A percentile compares a stretch with the other conserved stretches of the same genome.
phyloP scores from a whole-genome alignment of 1,140 invertebrate genomes.

The Globodera rostochiensis region DNA sequence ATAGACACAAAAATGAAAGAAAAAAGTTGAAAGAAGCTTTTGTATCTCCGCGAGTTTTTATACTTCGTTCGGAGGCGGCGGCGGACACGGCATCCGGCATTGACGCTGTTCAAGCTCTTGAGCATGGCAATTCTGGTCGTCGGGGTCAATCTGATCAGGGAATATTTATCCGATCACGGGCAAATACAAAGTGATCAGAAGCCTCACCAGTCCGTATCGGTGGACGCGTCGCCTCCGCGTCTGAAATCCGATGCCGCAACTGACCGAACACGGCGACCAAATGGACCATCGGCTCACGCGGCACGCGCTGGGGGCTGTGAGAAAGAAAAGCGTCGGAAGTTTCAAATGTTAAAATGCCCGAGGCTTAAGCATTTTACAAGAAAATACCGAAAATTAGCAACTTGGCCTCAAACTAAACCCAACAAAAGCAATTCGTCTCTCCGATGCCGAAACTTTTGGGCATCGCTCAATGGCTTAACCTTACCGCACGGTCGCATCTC shows the following conservation, averaged over 20 bases:
- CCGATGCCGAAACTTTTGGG: too few relatives aligned
- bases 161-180: background rate
- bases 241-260: slow-evolving; percentile 50
- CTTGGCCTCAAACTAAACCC: too few relatives aligned
- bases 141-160: slow-evolving; percentile 41
- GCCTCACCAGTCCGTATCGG: slow-evolving; percentile 33
- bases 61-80: background rate
- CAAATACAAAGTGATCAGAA: too few relatives aligned
- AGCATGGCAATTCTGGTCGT: slow-evolving; percentile 50
- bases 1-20: too few relatives aligned
- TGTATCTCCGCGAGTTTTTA: background rate
- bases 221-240: slow-evolving; percentile 50
- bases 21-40: background rate
- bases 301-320: slow-evolving; percentile 54
- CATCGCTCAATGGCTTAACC: background rate
- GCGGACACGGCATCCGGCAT: slow-evolving; percentile 55
- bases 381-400: too few relatives aligned
- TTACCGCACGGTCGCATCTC: slow-evolving; percentile 66
- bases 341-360: too few relatives aligned
- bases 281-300: slow-evolving; percentile 56
- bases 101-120: slow-evolving; percentile 48
- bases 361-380: too few relatives aligned
- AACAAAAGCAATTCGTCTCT: too few relatives aligned
- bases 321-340: background rate
- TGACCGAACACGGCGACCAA: slow-evolving; percentile 59